These are phyloP conservation scores for Coregonus ussuriensis DNA, from an alignment of 2,797 vertebrate genomes.

Conservation along the genomic window DNA sequence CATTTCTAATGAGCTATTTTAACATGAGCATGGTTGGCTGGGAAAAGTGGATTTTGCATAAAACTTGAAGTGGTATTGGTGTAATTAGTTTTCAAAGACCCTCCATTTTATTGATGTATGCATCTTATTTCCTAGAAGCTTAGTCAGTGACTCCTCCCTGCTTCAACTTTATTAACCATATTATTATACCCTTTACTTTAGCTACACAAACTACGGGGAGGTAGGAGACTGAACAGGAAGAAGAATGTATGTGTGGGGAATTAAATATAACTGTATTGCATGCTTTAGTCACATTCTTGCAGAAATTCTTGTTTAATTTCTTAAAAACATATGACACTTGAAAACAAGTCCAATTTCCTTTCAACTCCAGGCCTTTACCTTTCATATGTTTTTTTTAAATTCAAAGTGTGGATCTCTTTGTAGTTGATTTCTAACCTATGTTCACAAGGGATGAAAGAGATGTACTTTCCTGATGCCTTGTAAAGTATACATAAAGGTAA, in stretches of 20 bases:
- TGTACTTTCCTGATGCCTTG: slow-evolving; percentile 10
- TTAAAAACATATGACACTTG: not conserved
- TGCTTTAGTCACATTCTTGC: slow-evolving; percentile 2
- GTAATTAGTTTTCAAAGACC: not conserved
- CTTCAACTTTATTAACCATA: not conserved
- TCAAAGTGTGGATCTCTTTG: slow-evolving; percentile 10
- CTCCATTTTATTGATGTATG: not conserved
- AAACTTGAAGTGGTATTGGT: not conserved
- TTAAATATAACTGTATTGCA: not conserved
- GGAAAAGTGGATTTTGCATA: not conserved
- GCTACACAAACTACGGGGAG: not conserved
- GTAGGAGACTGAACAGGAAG: not conserved
- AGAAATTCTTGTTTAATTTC: not conserved
- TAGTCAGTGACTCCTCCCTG: not conserved
- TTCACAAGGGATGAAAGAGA: slow-evolving; percentile 15
- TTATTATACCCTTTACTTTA: too few relatives aligned
- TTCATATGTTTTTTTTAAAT: not conserved
- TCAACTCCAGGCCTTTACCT: not conserved
- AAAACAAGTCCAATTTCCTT: slow-evolving; percentile 3
- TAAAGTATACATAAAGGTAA: slow-evolving; percentile 14
- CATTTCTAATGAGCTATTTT: not conserved
- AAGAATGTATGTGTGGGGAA: not conserved
- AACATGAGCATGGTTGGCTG: not conserved
- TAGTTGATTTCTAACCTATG: slow-evolving; percentile 7
- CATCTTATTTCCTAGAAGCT: not conserved